Evolutionary conservation across 1,140 invertebrate genomes (phyloP), one percentile per base, ranked within the genome.

Genomic region (Chionoecetes opilio): DNA sequence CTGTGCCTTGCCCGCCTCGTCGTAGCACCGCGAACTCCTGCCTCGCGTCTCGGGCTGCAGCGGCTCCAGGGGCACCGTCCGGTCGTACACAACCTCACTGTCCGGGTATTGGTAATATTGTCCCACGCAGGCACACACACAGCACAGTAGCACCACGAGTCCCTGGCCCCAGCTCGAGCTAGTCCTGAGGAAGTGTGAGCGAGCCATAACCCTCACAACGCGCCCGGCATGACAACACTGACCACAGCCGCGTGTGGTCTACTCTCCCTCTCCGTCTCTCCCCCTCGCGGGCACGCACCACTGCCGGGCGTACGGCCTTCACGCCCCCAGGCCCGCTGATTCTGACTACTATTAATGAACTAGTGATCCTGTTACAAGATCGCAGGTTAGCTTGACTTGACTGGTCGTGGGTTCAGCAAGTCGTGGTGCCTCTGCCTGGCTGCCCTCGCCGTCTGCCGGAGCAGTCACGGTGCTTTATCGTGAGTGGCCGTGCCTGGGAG

Each of bases 21-120:
- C 53, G 63, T 94, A 94, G 87, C 93, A 94, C 2, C 93, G 93
- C 14, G 93, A 94, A 75, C 85, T 88, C 87, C 93, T 46, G 38
- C 92, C 92, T 63, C 75, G 17, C 21, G 37, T 87, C 32, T 94
- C 85, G 17, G 86, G 93, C 32, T 53, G 41, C n/a, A 86, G 35
- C 38, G 92, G 82, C 26, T 93, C 31, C 91, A 82, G 35, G 35
- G 31, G 82, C 11, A 29, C 37, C 32, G 1, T 21, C 63, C 17
- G 35, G 26, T 87, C 46, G 32, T 89, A 35, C n/a, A 32, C 8
- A 6, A 32, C 31, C 86, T 94, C 93, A 35, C 21, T 85, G 82
- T 29, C n/a, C 17, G 93, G 93, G 21, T 75, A 89, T 11, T 82
- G 93, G 41, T 82, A 35, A n/a, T 75, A 75, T 34, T 89, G 86